Base-by-base conservation (phyloP, 2,797 vertebrate genomes). In the Diglossa cyanea region DNA sequence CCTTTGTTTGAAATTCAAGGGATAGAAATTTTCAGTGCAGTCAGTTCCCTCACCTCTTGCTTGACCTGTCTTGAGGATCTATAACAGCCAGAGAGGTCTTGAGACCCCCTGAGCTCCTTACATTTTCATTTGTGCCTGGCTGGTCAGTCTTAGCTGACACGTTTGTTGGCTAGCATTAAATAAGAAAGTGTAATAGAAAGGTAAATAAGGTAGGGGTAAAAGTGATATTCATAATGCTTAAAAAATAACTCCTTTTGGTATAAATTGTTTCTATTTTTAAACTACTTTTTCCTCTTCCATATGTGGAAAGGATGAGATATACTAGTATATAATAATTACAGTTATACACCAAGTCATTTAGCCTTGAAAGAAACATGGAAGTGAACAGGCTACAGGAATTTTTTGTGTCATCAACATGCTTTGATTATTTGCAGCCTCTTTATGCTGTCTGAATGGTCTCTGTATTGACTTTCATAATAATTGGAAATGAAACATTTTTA, bases 11-110 rank as follows among this genome's bases (percentile, higher is more conserved):
- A 90, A 94, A 93, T 96, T 91, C 87, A 78, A 66, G 79, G n/a
- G 37, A 47, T 67, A 91, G 70, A 94, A 66, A 76, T 91, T 68
- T 96, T 93, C 70, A 80, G 79, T 0, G 0, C 91, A 70, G 62
- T 68, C 84, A 70, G 75, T 93, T 96, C 19, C 53, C 51, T 95
- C 70, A 78, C 76, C 44, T 93, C 62, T 91, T 96, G 48, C 70
- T 95, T 93, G 91, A 94, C 84, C 85, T 94, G 79, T 88, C 58
- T 90, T 81, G 54, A 83, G 92, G 51, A 90, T 72, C 84, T 91
- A 10, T 90, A 81, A 80, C 68, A 85, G 70, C 24, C 47, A 66
- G 75, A 75, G 81, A 86, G 44, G 75, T 78, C 81, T 86, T 58
- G 78, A 93, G 70, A 86, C 21, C 26, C 68, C 55, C 70, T 70